Conservation (phyloP, 1,140 invertebrate species). For the Listronotus oregonensis region DNA sequence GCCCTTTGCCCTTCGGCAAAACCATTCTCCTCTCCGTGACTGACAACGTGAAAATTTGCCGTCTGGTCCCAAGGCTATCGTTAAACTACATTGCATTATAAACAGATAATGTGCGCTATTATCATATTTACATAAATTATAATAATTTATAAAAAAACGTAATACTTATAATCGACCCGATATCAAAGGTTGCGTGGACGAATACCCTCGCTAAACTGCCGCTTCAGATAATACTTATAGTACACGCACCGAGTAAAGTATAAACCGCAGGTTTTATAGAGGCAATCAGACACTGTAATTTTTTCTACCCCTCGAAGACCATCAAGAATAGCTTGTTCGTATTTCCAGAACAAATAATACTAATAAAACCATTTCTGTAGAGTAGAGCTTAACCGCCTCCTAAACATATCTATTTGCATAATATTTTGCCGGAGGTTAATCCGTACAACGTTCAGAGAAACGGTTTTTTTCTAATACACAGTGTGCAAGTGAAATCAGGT, state of each 20-base stretch:
- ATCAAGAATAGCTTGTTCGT: background rate
- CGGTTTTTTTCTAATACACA: conserved; percentile 35
- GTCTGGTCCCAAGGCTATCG: conserved; percentile 42
- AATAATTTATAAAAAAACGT: conserved; percentile 38
- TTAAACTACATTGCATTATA: conserved; percentile 31
- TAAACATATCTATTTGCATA: conserved; percentile 7
- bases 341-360: conserved; percentile 11
- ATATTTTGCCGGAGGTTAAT: conserved; percentile 21
- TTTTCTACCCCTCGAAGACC: conserved; percentile 18
- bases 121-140: conserved; percentile 49
- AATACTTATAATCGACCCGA: conserved; percentile 32
- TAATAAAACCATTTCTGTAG: conserved; percentile 1
- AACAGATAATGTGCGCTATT: conserved; percentile 43
- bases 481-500: no score
- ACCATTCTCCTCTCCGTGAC: conserved; percentile 36
- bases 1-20: conserved; percentile 18
- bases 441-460: conserved; percentile 43
- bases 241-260: conserved; percentile 12
- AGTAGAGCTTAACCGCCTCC: background rate
- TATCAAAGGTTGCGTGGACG: conserved; percentile 30
- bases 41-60: conserved; percentile 46
- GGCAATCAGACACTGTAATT: conserved; percentile 24
- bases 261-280: conserved; percentile 7
- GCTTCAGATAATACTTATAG: conserved; percentile 21
- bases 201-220: conserved; percentile 20